Conservation (phyloP, 2,797 vertebrate species). For the Micrastur ruficollis region DNA sequence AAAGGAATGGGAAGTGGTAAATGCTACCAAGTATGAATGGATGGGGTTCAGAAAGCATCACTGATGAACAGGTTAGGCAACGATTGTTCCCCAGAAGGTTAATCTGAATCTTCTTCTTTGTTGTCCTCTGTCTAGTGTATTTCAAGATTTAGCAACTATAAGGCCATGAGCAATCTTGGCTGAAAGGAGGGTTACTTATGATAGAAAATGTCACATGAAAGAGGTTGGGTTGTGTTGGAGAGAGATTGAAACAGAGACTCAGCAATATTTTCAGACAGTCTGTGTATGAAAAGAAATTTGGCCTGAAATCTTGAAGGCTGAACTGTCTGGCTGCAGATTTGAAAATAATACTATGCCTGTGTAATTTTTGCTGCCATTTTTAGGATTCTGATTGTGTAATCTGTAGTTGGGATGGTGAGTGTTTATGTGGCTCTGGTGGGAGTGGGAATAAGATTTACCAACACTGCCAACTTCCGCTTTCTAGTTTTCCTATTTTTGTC, state of each 20-base stretch:
- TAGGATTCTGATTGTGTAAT: neutral
- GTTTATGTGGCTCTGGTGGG: neutral
- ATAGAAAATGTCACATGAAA: neutral
- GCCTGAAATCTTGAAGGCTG: neutral
- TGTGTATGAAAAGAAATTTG: constrained; percentile 11
- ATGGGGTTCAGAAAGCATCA: neutral
- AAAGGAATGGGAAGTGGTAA: neutral
- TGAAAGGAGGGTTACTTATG: neutral
- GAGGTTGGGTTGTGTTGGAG: neutral
- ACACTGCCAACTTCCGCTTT: neutral
- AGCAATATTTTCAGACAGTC: constrained; percentile 2
- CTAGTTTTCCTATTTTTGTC: neutral
- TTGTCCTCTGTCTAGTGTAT: neutral
- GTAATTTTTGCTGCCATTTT: neutral
- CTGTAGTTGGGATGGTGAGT: neutral
- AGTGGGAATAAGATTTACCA: neutral
- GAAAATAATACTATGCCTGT: neutral
- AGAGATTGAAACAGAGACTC: neutral
- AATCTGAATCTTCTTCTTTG: neutral
- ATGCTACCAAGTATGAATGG: neutral
- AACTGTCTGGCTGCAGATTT: neutral
- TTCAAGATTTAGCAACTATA: neutral
- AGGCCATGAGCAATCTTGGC: neutral
- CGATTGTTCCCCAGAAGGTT: neutral
- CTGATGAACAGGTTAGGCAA: neutral